A percentile compares a stretch with the other conserved stretches of the same genome.
These are phyloP conservation scores for Trichogramma pretiosum DNA, from an alignment of 1,140 invertebrate species.

Conservation along the genomic window DNA sequence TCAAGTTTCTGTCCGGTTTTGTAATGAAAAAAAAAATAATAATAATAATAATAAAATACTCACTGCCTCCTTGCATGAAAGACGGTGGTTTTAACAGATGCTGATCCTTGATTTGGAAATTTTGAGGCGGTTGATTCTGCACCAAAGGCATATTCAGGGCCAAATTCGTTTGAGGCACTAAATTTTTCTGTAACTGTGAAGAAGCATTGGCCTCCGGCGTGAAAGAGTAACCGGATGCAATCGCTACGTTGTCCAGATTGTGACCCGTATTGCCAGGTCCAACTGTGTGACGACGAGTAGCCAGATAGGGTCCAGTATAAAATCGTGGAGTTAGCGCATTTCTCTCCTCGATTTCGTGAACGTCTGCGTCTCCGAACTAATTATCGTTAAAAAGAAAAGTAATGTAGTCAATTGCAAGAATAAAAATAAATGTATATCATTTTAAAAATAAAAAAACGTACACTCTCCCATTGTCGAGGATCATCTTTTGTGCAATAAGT, in stretches of 20 bases:
- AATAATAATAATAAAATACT: constrained; percentile 29
- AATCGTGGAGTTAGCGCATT: constrained; percentile 33
- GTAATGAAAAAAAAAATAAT: constrained; percentile 3
- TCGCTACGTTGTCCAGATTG: constrained; percentile 47
- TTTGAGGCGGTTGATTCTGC: constrained; percentile 68
- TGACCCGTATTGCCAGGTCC: constrained; percentile 81
- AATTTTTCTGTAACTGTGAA: constrained; percentile 35
- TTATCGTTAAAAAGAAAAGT: too few relatives aligned
- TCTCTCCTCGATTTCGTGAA: constrained; percentile 50
- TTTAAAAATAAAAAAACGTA: too few relatives aligned
- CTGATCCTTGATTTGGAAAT: constrained; percentile 86
- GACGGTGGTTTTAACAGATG: constrained; percentile 86
- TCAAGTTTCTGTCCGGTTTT: constrained; percentile 9
- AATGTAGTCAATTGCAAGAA: too few relatives aligned
- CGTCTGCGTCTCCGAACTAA: constrained; percentile 58
- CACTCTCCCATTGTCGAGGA: too few relatives aligned
- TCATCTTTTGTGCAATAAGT: too few relatives aligned
- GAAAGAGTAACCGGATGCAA: constrained; percentile 34
- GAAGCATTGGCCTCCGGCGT: constrained; percentile 33
- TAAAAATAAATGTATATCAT: too few relatives aligned
- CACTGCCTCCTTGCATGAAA: constrained; percentile 78
- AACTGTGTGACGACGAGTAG: constrained; percentile 78
- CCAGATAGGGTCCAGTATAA: constrained; percentile 40
- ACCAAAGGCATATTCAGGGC: constrained; percentile 67
- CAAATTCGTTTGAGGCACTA: constrained; percentile 56